These are phyloP conservation scores for Deroplatys truncata DNA, from an alignment of 2,888 invertebrate species.

Conservation along the genomic window DNA sequence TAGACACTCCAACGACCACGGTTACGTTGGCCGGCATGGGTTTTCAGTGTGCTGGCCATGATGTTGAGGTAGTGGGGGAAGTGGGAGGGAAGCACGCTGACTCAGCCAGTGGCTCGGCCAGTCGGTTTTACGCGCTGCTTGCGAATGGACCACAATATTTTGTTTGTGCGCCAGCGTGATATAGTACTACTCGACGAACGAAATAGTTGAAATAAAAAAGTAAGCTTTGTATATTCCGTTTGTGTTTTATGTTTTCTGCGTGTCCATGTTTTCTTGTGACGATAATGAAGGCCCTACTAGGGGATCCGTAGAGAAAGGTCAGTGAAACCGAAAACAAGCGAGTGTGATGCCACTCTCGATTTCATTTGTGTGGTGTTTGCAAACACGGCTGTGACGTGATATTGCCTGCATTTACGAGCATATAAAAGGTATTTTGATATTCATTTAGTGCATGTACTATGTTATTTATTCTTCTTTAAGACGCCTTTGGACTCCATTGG, in stretches of 20 bases:
- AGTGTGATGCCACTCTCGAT: background rate
- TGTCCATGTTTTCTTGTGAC: background rate
- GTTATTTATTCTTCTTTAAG: too few species aligned
- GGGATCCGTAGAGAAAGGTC: conserved; percentile 14
- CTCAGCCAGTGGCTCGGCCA: conserved; percentile 22
- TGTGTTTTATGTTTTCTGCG: background rate
- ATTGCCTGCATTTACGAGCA: background rate
- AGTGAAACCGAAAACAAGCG: conserved; percentile 19
- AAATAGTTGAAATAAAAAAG: conserved; percentile 9
- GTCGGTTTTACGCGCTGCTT: conserved; percentile 29
- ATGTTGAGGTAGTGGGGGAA: background rate
- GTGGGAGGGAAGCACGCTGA: conserved; percentile 24
- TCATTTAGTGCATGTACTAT: background rate
- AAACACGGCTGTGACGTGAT: background rate
- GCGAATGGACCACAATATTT: conserved; percentile 27
- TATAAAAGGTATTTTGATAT: background rate
- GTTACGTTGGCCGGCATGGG: too few species aligned
- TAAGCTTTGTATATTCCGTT: background rate
- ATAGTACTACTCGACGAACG: conserved; percentile 22
- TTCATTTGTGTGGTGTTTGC: background rate
- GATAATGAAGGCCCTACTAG: background rate
- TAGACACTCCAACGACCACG: too few species aligned
- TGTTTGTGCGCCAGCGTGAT: conserved; percentile 21
- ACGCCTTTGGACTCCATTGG: too few species aligned
- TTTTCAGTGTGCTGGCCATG: background rate